Conservation (phyloP, 2,113 vertebrate species). For the Zapus hudsonius region DNA sequence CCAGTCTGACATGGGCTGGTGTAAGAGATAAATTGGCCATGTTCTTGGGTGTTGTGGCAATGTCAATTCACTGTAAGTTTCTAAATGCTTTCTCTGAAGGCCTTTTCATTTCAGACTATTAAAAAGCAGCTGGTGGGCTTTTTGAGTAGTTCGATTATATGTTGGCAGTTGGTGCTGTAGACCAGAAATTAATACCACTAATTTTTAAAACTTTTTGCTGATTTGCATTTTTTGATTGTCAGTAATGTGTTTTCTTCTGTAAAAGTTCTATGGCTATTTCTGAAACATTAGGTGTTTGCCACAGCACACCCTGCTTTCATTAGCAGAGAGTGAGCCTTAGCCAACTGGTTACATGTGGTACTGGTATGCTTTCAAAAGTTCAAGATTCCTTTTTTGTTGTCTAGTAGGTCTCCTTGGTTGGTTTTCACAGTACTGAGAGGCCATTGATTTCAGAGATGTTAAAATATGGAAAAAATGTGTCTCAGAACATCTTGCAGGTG, state of each 20-base stretch:
- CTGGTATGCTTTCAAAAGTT: neutral
- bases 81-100: neutral
- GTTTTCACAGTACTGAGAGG: constrained; percentile 3
- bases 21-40: neutral
- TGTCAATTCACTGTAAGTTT: neutral
- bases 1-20: neutral
- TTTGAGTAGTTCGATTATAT: neutral
- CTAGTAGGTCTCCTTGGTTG: neutral
- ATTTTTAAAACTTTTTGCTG: neutral
- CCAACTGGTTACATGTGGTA: neutral
- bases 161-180: neutral
- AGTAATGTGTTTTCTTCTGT: neutral
- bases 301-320: neutral
- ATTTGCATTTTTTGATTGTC: neutral
- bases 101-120: neutral
- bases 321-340: neutral
- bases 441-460: constrained; percentile 4
- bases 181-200: neutral
- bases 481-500: neutral
- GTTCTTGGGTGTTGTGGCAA: neutral
- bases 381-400: neutral
- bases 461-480: neutral
- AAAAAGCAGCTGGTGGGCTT: neutral
- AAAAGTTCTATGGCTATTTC: neutral
- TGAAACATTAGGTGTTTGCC: neutral